A percentile compares a stretch with the other conserved stretches of the same genome.
These are phyloP conservation scores for Galemys pyrenaicus DNA, from an alignment of 2,113 vertebrate species.

Conservation along the genomic window DNA sequence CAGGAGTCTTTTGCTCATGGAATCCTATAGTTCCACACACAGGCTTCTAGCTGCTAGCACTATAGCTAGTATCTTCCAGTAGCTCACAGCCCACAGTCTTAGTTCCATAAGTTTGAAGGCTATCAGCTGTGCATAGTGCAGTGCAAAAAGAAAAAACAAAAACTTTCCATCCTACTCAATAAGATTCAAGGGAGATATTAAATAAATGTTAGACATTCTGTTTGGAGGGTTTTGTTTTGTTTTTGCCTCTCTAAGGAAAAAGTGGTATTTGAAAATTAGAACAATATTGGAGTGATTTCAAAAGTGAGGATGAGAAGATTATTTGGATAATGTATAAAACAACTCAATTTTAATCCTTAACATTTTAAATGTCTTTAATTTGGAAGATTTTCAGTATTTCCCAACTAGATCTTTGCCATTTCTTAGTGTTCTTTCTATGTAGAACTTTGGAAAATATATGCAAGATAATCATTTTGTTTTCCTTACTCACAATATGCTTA, in stretches of 20 bases:
- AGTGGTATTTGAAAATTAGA: constrained; percentile 59
- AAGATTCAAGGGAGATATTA: neutral
- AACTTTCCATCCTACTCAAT: neutral
- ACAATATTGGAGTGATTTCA: neutral
- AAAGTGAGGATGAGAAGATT: neutral
- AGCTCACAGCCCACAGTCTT: neutral
- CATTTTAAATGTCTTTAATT: constrained; percentile 30
- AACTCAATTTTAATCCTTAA: neutral
- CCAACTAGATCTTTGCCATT: neutral
- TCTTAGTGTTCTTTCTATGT: neutral
- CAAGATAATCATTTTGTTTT: neutral
- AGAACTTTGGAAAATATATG: neutral
- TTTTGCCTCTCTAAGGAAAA: neutral
- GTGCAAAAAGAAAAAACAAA: neutral
- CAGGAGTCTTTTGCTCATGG: neutral
- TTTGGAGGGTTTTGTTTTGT: neutral
- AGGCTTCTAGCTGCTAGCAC: neutral
- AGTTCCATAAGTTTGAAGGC: neutral
- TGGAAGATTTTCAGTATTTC: neutral
- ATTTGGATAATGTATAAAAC: neutral
- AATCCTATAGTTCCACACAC: neutral
- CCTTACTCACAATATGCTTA: neutral
- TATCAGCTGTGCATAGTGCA: neutral
- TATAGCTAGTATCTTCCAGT: rapidly evolving
- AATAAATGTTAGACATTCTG: constrained; percentile 31